These are phyloP conservation scores for Drosophila ercepeae DNA, from an alignment of 1,140 invertebrate genomes.

Conservation along the genomic window DNA sequence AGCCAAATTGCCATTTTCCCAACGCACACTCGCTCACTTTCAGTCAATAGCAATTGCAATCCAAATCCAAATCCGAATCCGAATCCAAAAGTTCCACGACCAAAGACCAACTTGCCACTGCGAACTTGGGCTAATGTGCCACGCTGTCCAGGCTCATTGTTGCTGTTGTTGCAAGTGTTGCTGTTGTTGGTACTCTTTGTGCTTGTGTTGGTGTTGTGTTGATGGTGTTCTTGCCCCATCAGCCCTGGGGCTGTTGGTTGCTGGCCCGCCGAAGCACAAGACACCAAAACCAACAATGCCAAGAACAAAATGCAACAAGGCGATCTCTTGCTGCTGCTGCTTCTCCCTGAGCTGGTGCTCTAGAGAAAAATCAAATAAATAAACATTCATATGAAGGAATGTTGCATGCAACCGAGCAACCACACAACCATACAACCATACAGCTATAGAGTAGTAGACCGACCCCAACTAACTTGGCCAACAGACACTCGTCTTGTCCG, in stretches of 20 bases:
- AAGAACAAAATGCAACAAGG: conserved; percentile 38
- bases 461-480: background rate
- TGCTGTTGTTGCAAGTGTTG: conserved; percentile 6
- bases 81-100: conserved; percentile 15
- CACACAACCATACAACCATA: conserved; percentile 10
- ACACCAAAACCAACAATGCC: conserved; percentile 55
- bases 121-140: conserved; percentile 58
- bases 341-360: background rate
- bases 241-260: conserved; percentile 49
- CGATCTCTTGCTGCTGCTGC: background rate
- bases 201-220: conserved; percentile 21
- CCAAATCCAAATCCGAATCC: conserved; percentile 1
- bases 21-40: background rate
- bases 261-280: conserved; percentile 51
- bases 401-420: conserved; percentile 46
- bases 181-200: background rate
- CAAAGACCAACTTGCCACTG: conserved; percentile 31
- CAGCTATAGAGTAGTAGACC: background rate
- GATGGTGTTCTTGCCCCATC: conserved; percentile 3
- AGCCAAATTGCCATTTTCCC: conserved; percentile 1
- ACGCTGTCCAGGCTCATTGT: conserved; percentile 21
- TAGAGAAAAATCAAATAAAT: conserved; percentile 69
- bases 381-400: conserved; percentile 69
- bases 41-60: conserved; percentile 46
- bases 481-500: conserved; percentile 48